phyloP scores from a whole-genome alignment of 2,797 vertebrate genomes.

The Adrianichthys oophorus region DNA sequence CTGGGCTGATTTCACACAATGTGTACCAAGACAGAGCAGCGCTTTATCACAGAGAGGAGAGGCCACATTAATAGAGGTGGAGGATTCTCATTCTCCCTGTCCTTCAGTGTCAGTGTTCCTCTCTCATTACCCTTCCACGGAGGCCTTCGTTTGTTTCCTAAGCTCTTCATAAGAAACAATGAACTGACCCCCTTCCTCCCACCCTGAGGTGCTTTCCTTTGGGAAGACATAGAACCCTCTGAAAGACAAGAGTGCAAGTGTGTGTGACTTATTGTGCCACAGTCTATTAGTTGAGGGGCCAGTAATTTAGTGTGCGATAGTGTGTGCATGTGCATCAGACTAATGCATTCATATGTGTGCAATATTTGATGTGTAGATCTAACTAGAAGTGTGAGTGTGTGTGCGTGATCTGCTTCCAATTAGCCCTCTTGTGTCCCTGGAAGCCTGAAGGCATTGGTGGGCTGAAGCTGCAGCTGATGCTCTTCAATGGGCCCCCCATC shows the following conservation, averaged over 20 bases:
- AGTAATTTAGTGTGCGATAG: constrained; percentile 64
- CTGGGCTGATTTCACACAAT: constrained; percentile 63
- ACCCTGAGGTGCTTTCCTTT: constrained; percentile 66
- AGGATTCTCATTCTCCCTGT: constrained; percentile 49
- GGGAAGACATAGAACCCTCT: constrained; percentile 50
- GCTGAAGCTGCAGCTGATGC: constrained; percentile 58
- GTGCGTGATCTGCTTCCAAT: constrained; percentile 71
- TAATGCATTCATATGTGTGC: constrained; percentile 31
- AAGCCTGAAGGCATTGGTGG: constrained; percentile 65
- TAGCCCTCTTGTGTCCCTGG: constrained; percentile 60
- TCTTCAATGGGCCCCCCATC: constrained; percentile 67
- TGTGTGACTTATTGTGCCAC: constrained; percentile 49
- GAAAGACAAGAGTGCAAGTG: constrained; percentile 56
- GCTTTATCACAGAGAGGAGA: constrained; percentile 36
- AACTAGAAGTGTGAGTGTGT: constrained; percentile 64
- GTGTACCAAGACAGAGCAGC: constrained; percentile 32
- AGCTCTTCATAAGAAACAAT: constrained; percentile 72
- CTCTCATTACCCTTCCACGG: constrained; percentile 60
- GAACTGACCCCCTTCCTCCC: constrained; percentile 64
- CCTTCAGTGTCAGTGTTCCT: constrained; percentile 37
- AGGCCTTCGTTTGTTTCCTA: constrained; percentile 64
- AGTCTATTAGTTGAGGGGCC: constrained; percentile 52
- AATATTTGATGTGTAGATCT: constrained; percentile 57
- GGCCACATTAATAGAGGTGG: constrained; percentile 58
- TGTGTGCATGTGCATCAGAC: constrained; percentile 34